phyloP scores from a whole-genome alignment of 2,888 invertebrate species.

The Eulithis testata region DNA sequence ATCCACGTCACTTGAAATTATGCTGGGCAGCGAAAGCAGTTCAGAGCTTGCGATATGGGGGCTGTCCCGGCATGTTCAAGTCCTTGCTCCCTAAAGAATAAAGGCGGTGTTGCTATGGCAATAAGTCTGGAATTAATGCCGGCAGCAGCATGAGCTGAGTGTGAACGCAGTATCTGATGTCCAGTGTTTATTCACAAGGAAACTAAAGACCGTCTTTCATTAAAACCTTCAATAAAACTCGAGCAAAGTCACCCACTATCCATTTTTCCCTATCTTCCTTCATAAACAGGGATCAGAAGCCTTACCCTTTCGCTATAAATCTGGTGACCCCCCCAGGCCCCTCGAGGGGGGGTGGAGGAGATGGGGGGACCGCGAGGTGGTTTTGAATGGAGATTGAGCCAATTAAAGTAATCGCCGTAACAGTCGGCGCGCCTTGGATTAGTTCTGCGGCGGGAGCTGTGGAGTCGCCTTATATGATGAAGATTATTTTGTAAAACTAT shows the following conservation, averaged over 20 bases:
- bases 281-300: conserved; percentile 83
- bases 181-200: neutral
- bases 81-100: no score
- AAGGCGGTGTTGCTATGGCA: no score
- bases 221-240: conserved; percentile 49
- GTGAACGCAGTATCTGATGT: neutral
- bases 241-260: conserved; percentile 40
- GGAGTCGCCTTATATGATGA: conserved; percentile 34
- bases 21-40: no score
- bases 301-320: conserved; percentile 83
- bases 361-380: conserved; percentile 70
- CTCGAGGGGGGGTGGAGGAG: conserved; percentile 7
- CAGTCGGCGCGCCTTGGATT: conserved; percentile 89
- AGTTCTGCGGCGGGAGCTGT: conserved; percentile 69
- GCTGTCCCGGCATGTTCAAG: no score
- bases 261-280: conserved; percentile 80
- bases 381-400: conserved; percentile 87
- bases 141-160: no score
- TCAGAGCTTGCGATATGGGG: no score
- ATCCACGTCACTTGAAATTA: no score
- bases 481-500: neutral
- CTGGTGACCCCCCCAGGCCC: conserved; percentile 59
- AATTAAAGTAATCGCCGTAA: conserved; percentile 89
- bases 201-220: conserved; percentile 25
- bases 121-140: no score